Conservation (phyloP, 2,888 invertebrate genomes). For the Epinotia demarniana region DNA sequence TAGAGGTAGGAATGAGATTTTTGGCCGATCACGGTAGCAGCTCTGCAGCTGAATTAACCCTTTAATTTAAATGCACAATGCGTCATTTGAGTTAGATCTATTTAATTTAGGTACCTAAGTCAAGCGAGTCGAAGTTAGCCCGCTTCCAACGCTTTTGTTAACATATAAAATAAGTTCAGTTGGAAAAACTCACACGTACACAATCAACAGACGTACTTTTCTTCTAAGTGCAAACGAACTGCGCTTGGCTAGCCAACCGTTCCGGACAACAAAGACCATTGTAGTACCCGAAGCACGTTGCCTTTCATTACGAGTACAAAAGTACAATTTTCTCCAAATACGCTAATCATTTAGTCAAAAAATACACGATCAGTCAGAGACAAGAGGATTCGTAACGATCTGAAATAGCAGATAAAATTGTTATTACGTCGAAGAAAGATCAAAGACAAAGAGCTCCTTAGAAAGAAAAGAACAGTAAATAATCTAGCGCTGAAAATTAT, state of each 20-base stretch:
- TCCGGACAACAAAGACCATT: constrained; percentile 42
- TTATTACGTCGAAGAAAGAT: constrained; percentile 1
- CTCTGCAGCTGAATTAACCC: no score
- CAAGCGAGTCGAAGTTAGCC: not conserved
- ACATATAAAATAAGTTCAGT: not conserved
- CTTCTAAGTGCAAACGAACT: constrained; percentile 34
- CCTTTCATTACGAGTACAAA: constrained; percentile 28
- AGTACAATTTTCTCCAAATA: constrained; percentile 18
- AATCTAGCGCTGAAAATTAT: not conserved
- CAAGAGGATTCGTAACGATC: not conserved
- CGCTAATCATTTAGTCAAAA: not conserved
- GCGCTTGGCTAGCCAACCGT: constrained; percentile 42
- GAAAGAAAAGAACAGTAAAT: not conserved
- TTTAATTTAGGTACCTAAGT: not conserved
- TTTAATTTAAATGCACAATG: not conserved
- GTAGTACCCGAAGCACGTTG: constrained; percentile 28
- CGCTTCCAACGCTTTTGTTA: constrained; percentile 2
- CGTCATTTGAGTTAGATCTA: not conserved
- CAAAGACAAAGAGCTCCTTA: not conserved
- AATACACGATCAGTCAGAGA: not conserved
- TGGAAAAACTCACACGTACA: constrained; percentile 4
- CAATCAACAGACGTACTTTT: constrained; percentile 11
- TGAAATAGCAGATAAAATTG: not conserved
- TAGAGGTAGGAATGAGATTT: no score
- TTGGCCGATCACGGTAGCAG: no score